Evolutionary conservation across 2,888 invertebrate genomes (phyloP), one percentile per base, ranked within the genome.

Genomic region (Poecilus cupreus): DNA sequence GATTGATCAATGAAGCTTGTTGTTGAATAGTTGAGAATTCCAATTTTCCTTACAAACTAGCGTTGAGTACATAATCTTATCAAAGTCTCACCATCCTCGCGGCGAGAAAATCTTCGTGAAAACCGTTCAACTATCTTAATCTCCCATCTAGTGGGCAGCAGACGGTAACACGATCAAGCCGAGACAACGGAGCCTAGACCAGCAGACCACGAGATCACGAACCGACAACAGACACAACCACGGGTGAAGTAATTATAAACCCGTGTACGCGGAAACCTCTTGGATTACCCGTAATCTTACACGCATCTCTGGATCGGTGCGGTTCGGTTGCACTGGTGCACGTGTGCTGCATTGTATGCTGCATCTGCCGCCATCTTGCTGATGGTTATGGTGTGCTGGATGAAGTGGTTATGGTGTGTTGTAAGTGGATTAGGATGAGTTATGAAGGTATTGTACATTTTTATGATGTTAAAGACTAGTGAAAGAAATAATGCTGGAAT

Each of bases 261-360:
- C 32, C 60, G 26, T 60, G 60, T 60, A 26, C 20, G 54, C 54
- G 13, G 32, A 26, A 75, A 51, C 49, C 49, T 49, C 51, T 75
- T 24, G 32, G 49, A 75, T 75, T 75, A 75, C 75, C 10, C 22
- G 75, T 51, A 75, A 75, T 75, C 26, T 49, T 75, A 75, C 49
- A 22, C 49, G 68, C 68, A 37, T 68, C 68, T 51, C 22, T 18
- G 51, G 8, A 24, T n/a, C n/a, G 46, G 10, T 8, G n/a, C 43
- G n/a, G n/a, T n/a, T n/a, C n/a, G n/a, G n/a, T n/a, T n/a, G n/a
- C 13, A 70, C 6, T 16, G 39, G 18, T 32, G 18, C 68, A 39
- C 39, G 68, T 32, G 39, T 16, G 32, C 16, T 26, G 10, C 1
- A 11, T 18, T 20, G 11, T 43, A 11, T 37, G 8, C 32, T 37